Conservation (phyloP, 2,888 invertebrate species). For the Brassicogethes aeneus region DNA sequence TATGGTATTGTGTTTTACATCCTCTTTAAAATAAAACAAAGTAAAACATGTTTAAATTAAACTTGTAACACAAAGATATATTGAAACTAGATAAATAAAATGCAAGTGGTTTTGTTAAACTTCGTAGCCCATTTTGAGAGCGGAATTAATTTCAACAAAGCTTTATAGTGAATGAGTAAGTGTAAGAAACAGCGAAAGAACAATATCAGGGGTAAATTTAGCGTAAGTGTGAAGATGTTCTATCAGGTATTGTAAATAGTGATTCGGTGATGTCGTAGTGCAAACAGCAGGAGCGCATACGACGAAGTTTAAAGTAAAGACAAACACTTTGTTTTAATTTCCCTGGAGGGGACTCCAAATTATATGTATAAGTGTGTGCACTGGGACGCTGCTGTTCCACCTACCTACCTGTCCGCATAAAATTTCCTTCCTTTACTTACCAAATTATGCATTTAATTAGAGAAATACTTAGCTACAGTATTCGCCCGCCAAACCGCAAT, state of each 20-base stretch:
- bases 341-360: slow-evolving; percentile 18
- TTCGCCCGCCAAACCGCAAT: too few species aligned
- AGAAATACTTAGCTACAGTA: too few species aligned
- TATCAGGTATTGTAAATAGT: slow-evolving; percentile 5
- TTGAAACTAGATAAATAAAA: too few species aligned
- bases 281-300: slow-evolving; percentile 7
- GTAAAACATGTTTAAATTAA: too few species aligned
- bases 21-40: too few species aligned
- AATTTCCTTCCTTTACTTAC: slow-evolving; percentile 4
- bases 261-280: slow-evolving; percentile 1
- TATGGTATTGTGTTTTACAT: too few species aligned
- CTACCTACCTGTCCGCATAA: slow-evolving; percentile 9
- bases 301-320: slow-evolving; percentile 18
- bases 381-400: slow-evolving; percentile 11
- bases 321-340: slow-evolving; percentile 24
- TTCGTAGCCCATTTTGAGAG: too few species aligned
- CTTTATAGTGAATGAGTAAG: too few species aligned
- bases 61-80: too few species aligned
- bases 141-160: too few species aligned
- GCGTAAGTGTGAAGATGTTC: background rate
- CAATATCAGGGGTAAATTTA: background rate
- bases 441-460: slow-evolving; percentile 7
- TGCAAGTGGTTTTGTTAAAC: too few species aligned
- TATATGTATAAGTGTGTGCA: slow-evolving; percentile 15
- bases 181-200: too few species aligned